Percentiles rank a stretch among this genome's conserved stretches.
Conservation (phyloP, 1,140 invertebrate species). For the Babylonia areolata region DNA sequence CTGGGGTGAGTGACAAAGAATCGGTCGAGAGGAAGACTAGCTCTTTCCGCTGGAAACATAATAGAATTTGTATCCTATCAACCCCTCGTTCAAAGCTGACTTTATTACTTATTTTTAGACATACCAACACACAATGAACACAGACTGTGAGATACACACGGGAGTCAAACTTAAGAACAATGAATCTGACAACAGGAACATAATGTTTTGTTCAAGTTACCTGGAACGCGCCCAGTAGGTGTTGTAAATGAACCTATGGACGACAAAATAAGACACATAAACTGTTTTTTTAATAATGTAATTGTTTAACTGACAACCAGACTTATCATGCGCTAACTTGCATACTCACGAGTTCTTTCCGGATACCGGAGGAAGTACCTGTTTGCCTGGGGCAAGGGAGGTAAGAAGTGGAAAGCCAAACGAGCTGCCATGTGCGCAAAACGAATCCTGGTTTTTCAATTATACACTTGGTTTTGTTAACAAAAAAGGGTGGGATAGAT, state of each 20-base stretch:
- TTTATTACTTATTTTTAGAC: too few species aligned
- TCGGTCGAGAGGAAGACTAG: too few species aligned
- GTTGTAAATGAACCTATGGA: background rate
- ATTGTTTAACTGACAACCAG: background rate
- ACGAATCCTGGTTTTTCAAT: background rate
- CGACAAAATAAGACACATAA: background rate
- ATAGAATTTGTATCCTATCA: too few species aligned
- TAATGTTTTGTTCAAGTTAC: background rate
- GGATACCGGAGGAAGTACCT: constrained; percentile 8
- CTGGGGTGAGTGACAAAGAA: too few species aligned
- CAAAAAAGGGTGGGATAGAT: background rate
- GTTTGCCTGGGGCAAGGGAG: background rate
- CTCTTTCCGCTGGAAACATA: too few species aligned
- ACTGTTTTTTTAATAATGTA: background rate
- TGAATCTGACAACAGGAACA: background rate
- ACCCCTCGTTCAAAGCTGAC: too few species aligned
- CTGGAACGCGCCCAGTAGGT: background rate
- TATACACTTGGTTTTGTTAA: background rate
- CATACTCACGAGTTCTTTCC: constrained; percentile 7
- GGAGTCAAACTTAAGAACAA: background rate
- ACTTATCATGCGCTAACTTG: background rate
- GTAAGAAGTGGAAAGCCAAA: background rate
- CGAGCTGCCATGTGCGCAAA: background rate
- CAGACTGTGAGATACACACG: too few species aligned
- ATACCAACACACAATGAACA: too few species aligned